These are phyloP conservation scores for Pseudomyrmex cubaensis DNA, from an alignment of 1,140 invertebrate species.

Conservation along the genomic window DNA sequence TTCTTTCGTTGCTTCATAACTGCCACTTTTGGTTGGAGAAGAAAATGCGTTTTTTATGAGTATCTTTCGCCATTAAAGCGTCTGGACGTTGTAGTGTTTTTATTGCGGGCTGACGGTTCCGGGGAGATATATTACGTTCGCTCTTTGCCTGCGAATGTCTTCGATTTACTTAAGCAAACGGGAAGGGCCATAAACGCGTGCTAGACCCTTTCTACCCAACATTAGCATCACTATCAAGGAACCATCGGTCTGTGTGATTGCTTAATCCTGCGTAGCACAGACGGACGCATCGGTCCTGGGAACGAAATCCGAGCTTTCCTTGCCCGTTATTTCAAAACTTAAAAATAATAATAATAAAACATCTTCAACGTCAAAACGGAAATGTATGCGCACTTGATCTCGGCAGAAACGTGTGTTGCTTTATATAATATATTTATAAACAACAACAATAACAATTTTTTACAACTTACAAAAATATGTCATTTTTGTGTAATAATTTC, in stretches of 20 bases:
- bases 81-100: constrained; percentile 56
- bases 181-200: constrained; percentile 73
- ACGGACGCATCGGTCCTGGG: constrained; percentile 60
- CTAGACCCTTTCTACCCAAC: constrained; percentile 74
- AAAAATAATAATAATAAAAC: not conserved
- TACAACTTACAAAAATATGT: too few species aligned
- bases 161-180: constrained; percentile 76
- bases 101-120: constrained; percentile 54
- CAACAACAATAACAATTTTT: too few species aligned
- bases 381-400: not conserved
- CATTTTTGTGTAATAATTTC: not conserved
- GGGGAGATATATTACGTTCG: constrained; percentile 59
- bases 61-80: constrained; percentile 54
- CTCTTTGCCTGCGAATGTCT: constrained; percentile 66
- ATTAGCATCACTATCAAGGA: constrained; percentile 82
- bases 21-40: not conserved
- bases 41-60: constrained; percentile 25
- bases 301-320: constrained; percentile 69
- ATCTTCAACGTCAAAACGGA: not conserved
- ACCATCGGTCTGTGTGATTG: constrained; percentile 80
- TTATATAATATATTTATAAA: too few species aligned
- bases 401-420: too few species aligned
- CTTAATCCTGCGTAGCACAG: constrained; percentile 77
- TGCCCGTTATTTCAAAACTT: constrained; percentile 22
- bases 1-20: not conserved